Conservation (phyloP, 53 echinoderm and acorn worm species). For the Echinometra lucunter region DNA sequence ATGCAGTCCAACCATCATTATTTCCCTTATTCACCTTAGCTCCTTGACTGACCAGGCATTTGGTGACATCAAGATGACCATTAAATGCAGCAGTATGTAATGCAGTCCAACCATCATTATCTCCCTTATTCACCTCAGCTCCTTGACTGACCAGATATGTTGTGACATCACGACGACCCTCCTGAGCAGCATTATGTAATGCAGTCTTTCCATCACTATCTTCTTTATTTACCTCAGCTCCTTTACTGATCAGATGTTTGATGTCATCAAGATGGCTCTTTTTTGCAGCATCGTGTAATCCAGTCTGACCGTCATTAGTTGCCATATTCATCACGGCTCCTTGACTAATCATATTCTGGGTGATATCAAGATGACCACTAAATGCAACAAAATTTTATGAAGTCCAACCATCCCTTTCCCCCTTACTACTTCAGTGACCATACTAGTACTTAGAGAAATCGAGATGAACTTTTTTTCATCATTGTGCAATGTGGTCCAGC, state of each 20-base stretch:
- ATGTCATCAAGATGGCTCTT: background rate
- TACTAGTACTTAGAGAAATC: too few species aligned
- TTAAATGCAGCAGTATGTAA: background rate
- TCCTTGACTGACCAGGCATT: constrained; percentile 19
- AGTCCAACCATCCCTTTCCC: too few species aligned
- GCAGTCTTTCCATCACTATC: too few species aligned
- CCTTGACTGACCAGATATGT: constrained; percentile 22
- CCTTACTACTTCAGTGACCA: too few species aligned
- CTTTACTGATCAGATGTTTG: background rate
- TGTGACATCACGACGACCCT: background rate
- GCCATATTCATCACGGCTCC: too few species aligned
- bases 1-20: background rate
- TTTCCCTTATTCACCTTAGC: constrained; percentile 25
- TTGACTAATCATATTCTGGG: too few species aligned
- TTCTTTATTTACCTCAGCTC: constrained; percentile 4
- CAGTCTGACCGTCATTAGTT: too few species aligned
- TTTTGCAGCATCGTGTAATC: too few species aligned
- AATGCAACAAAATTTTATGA: too few species aligned
- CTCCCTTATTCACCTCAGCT: constrained; percentile 7
- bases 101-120: background rate
- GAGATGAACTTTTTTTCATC: too few species aligned
- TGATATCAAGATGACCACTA: too few species aligned
- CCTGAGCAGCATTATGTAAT: background rate
- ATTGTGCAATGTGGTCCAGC: too few species aligned
- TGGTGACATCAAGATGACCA: background rate